Evolutionary conservation across 2,888 invertebrate genomes (phyloP), one percentile per base, ranked within the genome.

Genomic region (Cantharis nigra): DNA sequence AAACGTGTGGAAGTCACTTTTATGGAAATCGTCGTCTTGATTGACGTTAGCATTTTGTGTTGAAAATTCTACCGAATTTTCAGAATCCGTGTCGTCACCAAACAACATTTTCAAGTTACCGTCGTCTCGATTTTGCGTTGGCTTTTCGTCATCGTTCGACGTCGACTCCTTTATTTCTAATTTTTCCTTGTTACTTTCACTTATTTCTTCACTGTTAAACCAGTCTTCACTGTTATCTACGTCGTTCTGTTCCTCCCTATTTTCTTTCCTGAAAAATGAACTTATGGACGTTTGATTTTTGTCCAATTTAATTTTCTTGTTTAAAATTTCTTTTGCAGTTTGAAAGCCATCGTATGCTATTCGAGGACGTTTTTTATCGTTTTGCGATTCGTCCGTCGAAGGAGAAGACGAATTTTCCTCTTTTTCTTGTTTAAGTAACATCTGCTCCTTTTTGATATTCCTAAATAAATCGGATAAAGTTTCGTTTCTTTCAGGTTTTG

Each of bases 401-500:
- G 63, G 74, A n/a, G 71, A 49, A 7, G 71, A 71, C 11, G 65
- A 26, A 18, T 71, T 11, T 28, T 11, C 30, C 10, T 71, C 11
- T 7, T 70, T 64, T 14, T 72, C 65, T n/a, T 63, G 30, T 63
- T 73, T 67, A n/a, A 33, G 30, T n/a, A 79, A 26, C 69, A 63
- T 71, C 72, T 86, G 85, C 30, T 87, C 86, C 78, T 87, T 88
- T 69, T 84, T 82, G 30, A 87, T 86, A 78, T 86, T 90, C 85
- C 82, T 86, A 84, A 87, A 90, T 89, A 90, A 85, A 90, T 88
- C 90, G 90, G 88, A 86, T 89, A 86, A 87, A 89, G 87, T 88
- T 84, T 71, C 91, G 89, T 71, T 89, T 89, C 81, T 89, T 87
- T 78, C 87, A 85, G 84, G 85, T 80, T 85, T 91, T 0, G 92